Evolutionary conservation across 2,797 vertebrate species (phyloP).

Genomic region (Clarias pachynema): DNA sequence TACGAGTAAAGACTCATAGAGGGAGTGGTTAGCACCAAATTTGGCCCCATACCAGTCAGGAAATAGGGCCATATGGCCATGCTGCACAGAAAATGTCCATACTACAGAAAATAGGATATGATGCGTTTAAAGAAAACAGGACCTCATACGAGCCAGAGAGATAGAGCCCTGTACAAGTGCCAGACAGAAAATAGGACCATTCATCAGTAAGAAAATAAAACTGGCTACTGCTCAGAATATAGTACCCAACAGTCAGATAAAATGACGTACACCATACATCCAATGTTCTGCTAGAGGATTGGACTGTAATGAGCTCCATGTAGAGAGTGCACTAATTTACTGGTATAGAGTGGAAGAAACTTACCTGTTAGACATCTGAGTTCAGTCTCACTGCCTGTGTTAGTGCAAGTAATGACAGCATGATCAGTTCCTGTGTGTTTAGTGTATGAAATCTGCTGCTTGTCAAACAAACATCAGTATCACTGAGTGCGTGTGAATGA

Average conservation of each 20-base stretch:
- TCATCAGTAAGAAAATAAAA: conserved; percentile 54
- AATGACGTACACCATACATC: conserved; percentile 48
- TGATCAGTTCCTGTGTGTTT: conserved; percentile 8
- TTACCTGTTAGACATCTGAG: conserved; percentile 29
- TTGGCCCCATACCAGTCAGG: conserved; percentile 38
- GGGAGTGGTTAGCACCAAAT: conserved; percentile 48
- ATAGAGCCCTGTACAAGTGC: conserved; percentile 40
- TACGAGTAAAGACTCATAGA: conserved; percentile 33
- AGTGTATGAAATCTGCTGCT: conserved; percentile 1
- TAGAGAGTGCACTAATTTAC: conserved; percentile 39
- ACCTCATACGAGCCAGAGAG: conserved; percentile 35
- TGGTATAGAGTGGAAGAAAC: conserved; percentile 32
- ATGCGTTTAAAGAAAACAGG: conserved; percentile 43
- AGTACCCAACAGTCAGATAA: conserved; percentile 53
- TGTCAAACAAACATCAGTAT: conserved; percentile 32
- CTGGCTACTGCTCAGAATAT: conserved; percentile 46
- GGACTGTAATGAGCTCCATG: conserved; percentile 39
- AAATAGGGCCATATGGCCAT: conserved; percentile 49
- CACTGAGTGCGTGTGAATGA: conserved; percentile 33
- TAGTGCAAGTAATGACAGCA: not conserved
- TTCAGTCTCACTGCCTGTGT: not conserved
- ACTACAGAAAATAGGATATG: conserved; percentile 39
- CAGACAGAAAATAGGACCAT: conserved; percentile 53
- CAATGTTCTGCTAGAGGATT: conserved; percentile 34
- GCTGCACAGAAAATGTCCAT: conserved; percentile 33